Conservation (phyloP, 2,113 vertebrate genomes). For the Trinectes maculatus region DNA sequence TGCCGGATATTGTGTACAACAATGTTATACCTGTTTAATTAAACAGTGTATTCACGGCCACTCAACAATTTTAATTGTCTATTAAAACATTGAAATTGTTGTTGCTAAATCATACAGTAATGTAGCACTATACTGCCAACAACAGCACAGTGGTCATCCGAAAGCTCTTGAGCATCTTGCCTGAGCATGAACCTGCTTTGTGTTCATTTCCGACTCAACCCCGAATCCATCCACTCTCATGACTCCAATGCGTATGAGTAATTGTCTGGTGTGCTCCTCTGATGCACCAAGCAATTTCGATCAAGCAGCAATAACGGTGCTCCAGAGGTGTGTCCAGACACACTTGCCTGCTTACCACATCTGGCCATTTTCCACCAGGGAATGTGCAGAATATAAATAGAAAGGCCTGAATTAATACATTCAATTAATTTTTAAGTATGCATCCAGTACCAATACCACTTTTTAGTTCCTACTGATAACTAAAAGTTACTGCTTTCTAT, state of each 20-base stretch:
- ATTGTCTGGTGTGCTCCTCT: conserved; percentile 35
- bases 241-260: conserved; percentile 50
- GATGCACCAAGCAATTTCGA: conserved; percentile 54
- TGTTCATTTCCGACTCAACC: conserved; percentile 21
- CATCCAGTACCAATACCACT: too few species aligned
- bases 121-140: too few species aligned
- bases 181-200: conserved; percentile 12
- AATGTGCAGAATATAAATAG: conserved; percentile 48
- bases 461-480: too few species aligned
- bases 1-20: too few species aligned
- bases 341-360: conserved; percentile 38
- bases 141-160: background rate
- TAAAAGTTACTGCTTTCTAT: too few species aligned
- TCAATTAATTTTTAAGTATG: too few species aligned
- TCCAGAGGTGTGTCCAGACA: conserved; percentile 36
- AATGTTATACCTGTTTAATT: too few species aligned
- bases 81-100: too few species aligned
- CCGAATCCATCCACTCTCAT: conserved; percentile 3
- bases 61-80: too few species aligned
- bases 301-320: conserved; percentile 45
- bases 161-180: conserved; percentile 6
- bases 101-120: too few species aligned
- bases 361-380: conserved; percentile 37
- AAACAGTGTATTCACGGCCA: too few species aligned
- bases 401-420: conserved; percentile 9